Percentiles rank a stretch among this genome's conserved stretches.
Evolutionary conservation across 2,113 vertebrate species (phyloP).

Genomic region (Eira barbara): DNA sequence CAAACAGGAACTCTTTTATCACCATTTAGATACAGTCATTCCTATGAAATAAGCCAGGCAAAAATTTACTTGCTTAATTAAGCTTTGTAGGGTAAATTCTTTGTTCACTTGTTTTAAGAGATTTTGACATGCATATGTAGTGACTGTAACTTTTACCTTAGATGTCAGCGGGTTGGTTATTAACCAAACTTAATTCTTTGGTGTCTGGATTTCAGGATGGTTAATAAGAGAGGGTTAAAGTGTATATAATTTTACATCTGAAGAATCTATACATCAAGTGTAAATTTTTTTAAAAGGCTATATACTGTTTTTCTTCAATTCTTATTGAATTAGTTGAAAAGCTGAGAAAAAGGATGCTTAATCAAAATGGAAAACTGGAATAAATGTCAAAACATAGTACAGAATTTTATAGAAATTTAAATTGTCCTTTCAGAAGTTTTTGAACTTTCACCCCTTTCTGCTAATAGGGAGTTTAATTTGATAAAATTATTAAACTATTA

Average conservation of each 20-base stretch:
- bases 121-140: constrained; percentile 26
- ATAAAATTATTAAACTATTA: constrained; percentile 14
- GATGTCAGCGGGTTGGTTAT: constrained; percentile 4
- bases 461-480: neutral
- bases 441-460: neutral
- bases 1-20: constrained; percentile 10
- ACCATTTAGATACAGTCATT: constrained; percentile 44
- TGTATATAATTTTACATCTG: neutral
- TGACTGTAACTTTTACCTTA: constrained; percentile 58
- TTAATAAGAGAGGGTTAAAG: neutral
- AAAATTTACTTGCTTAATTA: constrained; percentile 73
- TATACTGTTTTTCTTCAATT: neutral
- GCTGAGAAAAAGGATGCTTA: neutral
- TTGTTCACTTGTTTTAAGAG: constrained; percentile 51
- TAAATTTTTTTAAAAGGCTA: neutral
- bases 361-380: neutral
- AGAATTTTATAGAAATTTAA: constrained; percentile 7
- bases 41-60: constrained; percentile 41
- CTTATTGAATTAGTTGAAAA: neutral
- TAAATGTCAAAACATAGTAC: neutral
- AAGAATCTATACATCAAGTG: neutral
- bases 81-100: constrained; percentile 59
- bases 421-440: neutral
- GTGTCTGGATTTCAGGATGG: neutral
- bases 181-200: constrained; percentile 40